Evolutionary conservation across 2,888 invertebrate species (phyloP).

Genomic region (Aromia moschata): DNA sequence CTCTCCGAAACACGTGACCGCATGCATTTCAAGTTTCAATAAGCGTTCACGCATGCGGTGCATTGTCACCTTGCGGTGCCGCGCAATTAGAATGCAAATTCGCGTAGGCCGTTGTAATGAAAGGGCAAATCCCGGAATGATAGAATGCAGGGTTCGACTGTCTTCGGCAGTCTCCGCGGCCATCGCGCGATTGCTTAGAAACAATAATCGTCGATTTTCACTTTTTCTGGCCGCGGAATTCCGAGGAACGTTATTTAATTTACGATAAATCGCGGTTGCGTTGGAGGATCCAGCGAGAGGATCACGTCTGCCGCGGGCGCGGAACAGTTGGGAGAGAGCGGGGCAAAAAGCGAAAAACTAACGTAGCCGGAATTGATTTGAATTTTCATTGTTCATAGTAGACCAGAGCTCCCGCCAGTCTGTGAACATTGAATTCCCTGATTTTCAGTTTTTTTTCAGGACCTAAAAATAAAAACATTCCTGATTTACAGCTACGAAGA

Average conservation of each 20-base stretch:
- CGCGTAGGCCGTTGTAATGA: too few relatives aligned
- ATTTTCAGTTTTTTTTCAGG: too few relatives aligned
- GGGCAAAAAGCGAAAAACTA: neutral
- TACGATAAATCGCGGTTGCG: conserved; percentile 1
- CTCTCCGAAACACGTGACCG: neutral
- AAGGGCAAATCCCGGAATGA: too few relatives aligned
- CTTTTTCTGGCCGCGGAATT: conserved; percentile 6
- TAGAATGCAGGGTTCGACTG: too few relatives aligned
- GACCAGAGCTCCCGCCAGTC: too few relatives aligned
- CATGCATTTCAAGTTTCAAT: too few relatives aligned
- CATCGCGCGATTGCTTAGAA: conserved; percentile 5
- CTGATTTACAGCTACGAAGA: too few relatives aligned
- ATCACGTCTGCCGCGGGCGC: neutral
- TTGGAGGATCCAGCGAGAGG: conserved; percentile 2
- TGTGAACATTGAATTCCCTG: too few relatives aligned
- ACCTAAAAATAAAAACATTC: too few relatives aligned
- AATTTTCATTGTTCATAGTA: too few relatives aligned
- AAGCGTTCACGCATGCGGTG: neutral
- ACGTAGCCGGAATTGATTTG: neutral
- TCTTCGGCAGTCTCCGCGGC: neutral
- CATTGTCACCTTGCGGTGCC: neutral
- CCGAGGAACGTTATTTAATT: conserved; percentile 7
- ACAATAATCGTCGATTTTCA: conserved; percentile 11
- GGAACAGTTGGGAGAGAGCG: too few relatives aligned
- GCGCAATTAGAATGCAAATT: neutral